phyloP scores from a whole-genome alignment of 2,113 vertebrate species.

The Triplophysa tibetana region DNA sequence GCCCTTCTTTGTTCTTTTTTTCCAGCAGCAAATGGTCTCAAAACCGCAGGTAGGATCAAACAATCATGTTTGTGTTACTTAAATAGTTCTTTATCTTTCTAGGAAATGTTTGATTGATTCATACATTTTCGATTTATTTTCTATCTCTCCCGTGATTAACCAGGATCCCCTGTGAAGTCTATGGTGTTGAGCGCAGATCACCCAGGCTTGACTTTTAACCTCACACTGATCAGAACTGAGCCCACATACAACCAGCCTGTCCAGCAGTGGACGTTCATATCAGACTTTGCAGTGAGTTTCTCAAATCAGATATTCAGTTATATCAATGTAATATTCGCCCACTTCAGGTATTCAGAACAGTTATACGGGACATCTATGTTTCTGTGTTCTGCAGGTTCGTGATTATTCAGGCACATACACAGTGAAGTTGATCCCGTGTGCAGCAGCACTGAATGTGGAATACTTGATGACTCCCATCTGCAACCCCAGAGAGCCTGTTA shows the following conservation, averaged over 20 bases:
- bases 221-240: constrained; percentile 82
- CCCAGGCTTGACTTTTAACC: constrained; percentile 85
- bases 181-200: constrained; percentile 84
- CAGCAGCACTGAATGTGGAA: constrained; percentile 77
- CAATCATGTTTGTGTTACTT: neutral
- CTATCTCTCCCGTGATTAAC: constrained; percentile 34
- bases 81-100: neutral
- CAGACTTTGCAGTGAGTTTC: constrained; percentile 88
- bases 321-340: too few species aligned
- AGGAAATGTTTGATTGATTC: too few species aligned
- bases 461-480: constrained; percentile 84
- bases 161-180: constrained; percentile 77
- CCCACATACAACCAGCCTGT: constrained; percentile 85
- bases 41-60: neutral
- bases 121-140: neutral
- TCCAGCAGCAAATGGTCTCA: neutral
- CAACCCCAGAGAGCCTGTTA: constrained; percentile 83
- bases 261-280: constrained; percentile 92
- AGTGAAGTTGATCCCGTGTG: constrained; percentile 86
- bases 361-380: neutral
- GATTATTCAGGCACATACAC: constrained; percentile 92
- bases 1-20: neutral
- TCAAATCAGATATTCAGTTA: neutral
- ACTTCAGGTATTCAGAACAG: neutral
- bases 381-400: constrained; percentile 75